These are phyloP conservation scores for Montipora efflorescens DNA, from an alignment of 64 coral and sea anemone genomes.

Conservation along the genomic window DNA sequence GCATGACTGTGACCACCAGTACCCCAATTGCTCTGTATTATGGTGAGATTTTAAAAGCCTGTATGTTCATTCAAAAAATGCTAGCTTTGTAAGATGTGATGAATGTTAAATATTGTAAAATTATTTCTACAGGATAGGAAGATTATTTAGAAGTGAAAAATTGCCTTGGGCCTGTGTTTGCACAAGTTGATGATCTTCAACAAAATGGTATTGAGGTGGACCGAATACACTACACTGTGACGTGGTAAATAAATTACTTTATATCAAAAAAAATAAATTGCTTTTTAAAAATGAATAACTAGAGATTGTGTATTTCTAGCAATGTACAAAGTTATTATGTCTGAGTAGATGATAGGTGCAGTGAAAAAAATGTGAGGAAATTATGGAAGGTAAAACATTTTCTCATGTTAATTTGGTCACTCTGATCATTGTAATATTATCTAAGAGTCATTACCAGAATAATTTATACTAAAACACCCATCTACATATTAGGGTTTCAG, in stretches of 20 bases:
- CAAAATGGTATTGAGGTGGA: neutral
- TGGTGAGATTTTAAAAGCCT: neutral
- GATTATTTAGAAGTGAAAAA: slow-evolving; percentile 5
- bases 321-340: neutral
- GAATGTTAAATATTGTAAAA: neutral
- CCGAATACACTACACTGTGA: neutral
- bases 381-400: no score
- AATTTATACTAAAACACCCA: neutral
- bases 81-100: neutral
- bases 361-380: neutral
- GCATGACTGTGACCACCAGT: slow-evolving; percentile 30
- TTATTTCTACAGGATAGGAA: slow-evolving; percentile 23
- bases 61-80: neutral
- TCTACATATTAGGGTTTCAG: slow-evolving; percentile 6
- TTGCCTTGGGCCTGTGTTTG: neutral
- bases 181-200: neutral
- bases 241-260: slow-evolving; percentile 19
- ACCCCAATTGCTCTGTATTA: slow-evolving; percentile 31
- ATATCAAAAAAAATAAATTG: neutral
- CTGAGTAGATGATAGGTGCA: neutral
- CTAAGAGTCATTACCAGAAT: neutral
- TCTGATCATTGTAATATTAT: neutral
- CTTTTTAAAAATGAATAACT: slow-evolving; percentile 5
- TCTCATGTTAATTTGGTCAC: no score
- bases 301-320: neutral